These are phyloP conservation scores for Agelas oroides DNA, from an alignment of 37 sponge, comb jelly and placozoan species.

Conservation along the genomic window DNA sequence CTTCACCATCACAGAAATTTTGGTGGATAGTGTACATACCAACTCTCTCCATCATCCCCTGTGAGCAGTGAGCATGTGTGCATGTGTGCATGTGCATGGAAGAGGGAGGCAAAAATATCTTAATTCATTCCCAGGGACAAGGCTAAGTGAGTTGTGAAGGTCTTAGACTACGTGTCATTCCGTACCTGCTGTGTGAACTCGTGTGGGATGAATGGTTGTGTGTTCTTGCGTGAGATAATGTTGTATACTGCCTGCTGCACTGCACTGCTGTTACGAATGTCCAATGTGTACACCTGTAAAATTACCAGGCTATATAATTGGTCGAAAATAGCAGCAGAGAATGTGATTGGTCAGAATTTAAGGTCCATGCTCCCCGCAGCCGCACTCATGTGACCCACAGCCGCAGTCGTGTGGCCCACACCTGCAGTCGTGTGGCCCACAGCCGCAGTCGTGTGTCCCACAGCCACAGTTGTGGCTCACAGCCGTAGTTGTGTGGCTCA, in stretches of 20 bases:
- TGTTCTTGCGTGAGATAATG: conserved; percentile 18
- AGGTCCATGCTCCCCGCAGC: too few species aligned
- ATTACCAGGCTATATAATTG: too few species aligned
- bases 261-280: conserved; percentile 31
- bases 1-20: conserved; percentile 78
- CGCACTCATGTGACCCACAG: neutral
- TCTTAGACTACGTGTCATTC: neutral
- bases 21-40: conserved; percentile 53
- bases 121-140: too few species aligned
- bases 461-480: neutral
- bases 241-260: conserved; percentile 45
- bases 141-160: too few species aligned
- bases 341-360: neutral
- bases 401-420: neutral
- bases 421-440: too few species aligned
- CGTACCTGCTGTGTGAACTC: conserved; percentile 75
- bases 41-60: conserved; percentile 78
- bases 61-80: neutral
- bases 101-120: too few species aligned
- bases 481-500: too few species aligned
- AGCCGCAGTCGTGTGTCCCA: too few species aligned
- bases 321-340: too few species aligned
- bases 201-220: conserved; percentile 58
- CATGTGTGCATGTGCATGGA: neutral
- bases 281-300: conserved; percentile 83